These are phyloP conservation scores for Esox masquinongy DNA, from an alignment of 2,797 vertebrate species.

Conservation along the genomic window DNA sequence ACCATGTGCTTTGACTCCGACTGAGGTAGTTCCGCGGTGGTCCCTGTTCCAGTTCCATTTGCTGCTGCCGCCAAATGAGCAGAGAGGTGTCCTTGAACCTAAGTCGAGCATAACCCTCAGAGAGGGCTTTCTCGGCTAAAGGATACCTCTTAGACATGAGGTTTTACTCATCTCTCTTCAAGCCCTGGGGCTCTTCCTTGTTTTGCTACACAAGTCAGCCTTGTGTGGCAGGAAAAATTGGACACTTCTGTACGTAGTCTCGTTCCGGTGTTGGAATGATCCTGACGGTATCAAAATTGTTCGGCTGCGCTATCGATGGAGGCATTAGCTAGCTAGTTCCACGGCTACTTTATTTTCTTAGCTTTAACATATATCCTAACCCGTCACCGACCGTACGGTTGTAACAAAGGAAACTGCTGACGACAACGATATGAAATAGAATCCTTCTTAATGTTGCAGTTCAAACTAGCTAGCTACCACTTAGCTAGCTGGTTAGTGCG, in stretches of 20 bases:
- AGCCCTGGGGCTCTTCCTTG: background rate
- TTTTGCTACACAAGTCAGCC: background rate
- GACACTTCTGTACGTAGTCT: too few relatives aligned
- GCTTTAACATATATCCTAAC: background rate
- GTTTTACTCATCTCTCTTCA: background rate
- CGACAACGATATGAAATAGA: background rate
- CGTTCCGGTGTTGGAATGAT: too few relatives aligned
- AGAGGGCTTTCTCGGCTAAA: slow-evolving; percentile 14
- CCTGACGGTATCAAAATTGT: background rate
- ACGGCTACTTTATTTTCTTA: background rate
- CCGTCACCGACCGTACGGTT: background rate
- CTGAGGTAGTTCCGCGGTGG: slow-evolving; percentile 84
- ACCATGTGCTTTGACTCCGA: slow-evolving; percentile 87
- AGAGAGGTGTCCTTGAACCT: slow-evolving; percentile 86
- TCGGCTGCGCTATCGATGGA: background rate
- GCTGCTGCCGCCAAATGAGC: slow-evolving; percentile 93
- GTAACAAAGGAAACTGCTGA: background rate
- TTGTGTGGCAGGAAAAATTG: too few relatives aligned
- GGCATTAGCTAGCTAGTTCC: background rate
- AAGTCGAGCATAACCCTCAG: slow-evolving; percentile 50
- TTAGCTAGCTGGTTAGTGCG: background rate
- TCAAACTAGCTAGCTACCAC: too few relatives aligned
- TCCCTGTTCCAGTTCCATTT: slow-evolving; percentile 72
- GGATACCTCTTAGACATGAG: slow-evolving; percentile 3
- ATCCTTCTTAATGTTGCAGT: too few relatives aligned